A percentile compares a stretch with the other conserved stretches of the same genome.
Evolutionary conservation across 2,888 invertebrate genomes (phyloP).

Genomic region (Atethmia centrago): DNA sequence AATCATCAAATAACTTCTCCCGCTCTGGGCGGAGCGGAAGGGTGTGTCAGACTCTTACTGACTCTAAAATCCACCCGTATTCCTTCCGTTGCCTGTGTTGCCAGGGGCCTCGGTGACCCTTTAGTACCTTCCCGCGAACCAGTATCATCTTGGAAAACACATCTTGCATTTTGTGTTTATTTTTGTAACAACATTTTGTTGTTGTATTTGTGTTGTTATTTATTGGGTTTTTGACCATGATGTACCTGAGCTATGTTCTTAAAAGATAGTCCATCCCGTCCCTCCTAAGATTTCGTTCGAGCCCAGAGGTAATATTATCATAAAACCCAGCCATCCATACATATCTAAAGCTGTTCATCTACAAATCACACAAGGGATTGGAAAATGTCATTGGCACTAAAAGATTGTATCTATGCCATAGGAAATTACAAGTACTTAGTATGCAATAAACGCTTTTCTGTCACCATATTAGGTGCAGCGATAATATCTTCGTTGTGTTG

Average conservation of each 20-base stretch:
- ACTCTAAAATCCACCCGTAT: too few relatives aligned
- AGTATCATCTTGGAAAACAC: too few relatives aligned
- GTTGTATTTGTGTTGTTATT: background rate
- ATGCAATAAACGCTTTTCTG: slow-evolving; percentile 31
- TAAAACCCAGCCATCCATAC: too few relatives aligned
- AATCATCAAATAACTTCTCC: too few relatives aligned
- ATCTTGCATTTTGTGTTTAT: background rate
- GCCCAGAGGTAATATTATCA: background rate
- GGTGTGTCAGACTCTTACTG: too few relatives aligned
- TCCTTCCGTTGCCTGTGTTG: too few relatives aligned
- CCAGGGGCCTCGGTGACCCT: too few relatives aligned
- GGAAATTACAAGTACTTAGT: slow-evolving; percentile 37
- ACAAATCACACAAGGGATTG: background rate
- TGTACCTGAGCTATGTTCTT: background rate
- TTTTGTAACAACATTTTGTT: background rate
- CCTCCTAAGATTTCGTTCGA: background rate
- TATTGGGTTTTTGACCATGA: background rate
- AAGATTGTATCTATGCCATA: slow-evolving; percentile 1
- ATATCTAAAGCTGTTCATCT: background rate
- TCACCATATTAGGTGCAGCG: slow-evolving; percentile 16
- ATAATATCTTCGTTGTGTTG: slow-evolving; percentile 33
- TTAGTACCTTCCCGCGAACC: too few relatives aligned
- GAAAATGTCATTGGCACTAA: slow-evolving; percentile 1
- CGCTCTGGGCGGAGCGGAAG: too few relatives aligned
- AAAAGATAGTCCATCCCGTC: background rate